phyloP scores from a whole-genome alignment of 2,888 invertebrate species.

The Julus scandinavius region DNA sequence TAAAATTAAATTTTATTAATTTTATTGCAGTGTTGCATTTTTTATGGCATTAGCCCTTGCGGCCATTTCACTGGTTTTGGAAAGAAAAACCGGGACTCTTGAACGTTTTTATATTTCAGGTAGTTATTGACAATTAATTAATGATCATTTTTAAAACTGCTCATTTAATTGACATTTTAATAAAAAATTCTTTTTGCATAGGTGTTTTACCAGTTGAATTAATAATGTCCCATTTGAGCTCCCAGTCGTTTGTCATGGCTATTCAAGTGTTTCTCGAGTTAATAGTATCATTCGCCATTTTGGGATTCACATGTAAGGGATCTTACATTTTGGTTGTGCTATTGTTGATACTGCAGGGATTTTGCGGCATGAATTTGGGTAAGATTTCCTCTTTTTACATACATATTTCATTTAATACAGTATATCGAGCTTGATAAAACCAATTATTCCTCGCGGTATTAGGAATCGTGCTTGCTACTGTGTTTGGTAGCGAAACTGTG shows the following conservation, averaged over 20 bases:
- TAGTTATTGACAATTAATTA: background rate
- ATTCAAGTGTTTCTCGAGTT: background rate
- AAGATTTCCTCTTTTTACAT: background rate
- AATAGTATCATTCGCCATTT: background rate
- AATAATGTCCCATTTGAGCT: background rate
- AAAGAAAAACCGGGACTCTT: conserved; percentile 1
- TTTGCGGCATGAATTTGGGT: conserved; percentile 45
- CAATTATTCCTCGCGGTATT: background rate
- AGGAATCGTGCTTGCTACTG: conserved; percentile 27
- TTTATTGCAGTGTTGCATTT: conserved; percentile 16
- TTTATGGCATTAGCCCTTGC: conserved; percentile 10
- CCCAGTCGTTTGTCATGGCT: background rate
- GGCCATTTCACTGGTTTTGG: background rate
- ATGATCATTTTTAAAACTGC: too few relatives aligned
- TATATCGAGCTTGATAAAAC: background rate
- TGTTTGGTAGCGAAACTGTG: background rate
- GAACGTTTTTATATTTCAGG: background rate
- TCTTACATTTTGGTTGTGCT: background rate
- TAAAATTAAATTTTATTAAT: background rate
- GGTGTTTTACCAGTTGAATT: conserved; percentile 34
- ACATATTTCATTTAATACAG: background rate
- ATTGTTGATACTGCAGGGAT: background rate
- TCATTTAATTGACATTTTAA: background rate
- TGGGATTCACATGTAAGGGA: conserved; percentile 37
- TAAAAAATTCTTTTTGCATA: background rate